Base-by-base conservation (phyloP, 2,797 vertebrate species). In the Phyllotis vaccarum region DNA sequence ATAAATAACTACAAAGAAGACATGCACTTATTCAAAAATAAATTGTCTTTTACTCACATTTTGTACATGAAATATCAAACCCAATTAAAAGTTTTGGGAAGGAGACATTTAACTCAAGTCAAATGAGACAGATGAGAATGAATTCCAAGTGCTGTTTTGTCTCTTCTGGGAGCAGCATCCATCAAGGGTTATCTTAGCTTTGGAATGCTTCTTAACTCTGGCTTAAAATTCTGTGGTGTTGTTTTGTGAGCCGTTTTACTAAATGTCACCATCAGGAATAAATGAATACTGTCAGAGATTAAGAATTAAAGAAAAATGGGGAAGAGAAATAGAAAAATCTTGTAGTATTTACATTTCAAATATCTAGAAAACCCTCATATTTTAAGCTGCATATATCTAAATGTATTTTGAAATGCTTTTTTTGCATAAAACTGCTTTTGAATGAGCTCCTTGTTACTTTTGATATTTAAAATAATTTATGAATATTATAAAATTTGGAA, bases 401-500 rank as follows among this genome's bases (percentile, higher is more conserved):
- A 72, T 87, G 6, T 49, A 21, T 60, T 95, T 49, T 79, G 22
- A 86, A 91, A 79, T 78, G 1, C 5, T 37, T n/a, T 81, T 81
- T 68, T 96, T 83, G 17, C 43, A 60, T 37, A 60, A 58, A 5
- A 29, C 37, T 82, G 6, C 40, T 91, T 19, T 68, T 76, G 27
- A 97, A 92, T 62, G 43, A 83, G 9, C 81, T 95, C 89, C 31
- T 96, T 40, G 16, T 74, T 87, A 60, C 12, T 78, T 86, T 90
- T 93, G 80, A 60, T 68, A 79, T 88, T 85, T 96, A 88, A 97
- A 96, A 75, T 88, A 78, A 94, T 93, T 96, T 66, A n/a, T 83
- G 21, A 10, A 3, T 89, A 89, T 60, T 95, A 74, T 82, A 72
- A 54, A 37, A 83, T 80, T 94, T 85, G 37, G 86, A 52, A 86